These are phyloP conservation scores for Allygus modestus DNA, from an alignment of 2,888 invertebrate genomes.

Conservation along the genomic window DNA sequence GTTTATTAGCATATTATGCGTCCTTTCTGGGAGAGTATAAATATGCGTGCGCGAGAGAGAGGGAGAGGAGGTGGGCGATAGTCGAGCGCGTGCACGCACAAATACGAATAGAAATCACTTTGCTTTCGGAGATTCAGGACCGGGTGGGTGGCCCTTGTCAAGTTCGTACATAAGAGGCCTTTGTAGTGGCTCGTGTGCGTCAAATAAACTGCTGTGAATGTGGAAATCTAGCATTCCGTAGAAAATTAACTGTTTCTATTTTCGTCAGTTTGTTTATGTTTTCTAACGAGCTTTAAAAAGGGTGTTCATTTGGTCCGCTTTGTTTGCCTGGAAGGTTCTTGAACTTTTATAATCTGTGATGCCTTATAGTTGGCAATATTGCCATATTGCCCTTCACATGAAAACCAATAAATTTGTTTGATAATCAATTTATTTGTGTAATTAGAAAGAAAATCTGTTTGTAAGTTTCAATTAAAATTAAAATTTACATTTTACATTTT, in stretches of 20 bases:
- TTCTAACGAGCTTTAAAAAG: not conserved
- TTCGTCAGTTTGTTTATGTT: not conserved
- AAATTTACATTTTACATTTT: too few species aligned
- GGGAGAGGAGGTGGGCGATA: not conserved
- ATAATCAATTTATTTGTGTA: too few species aligned
- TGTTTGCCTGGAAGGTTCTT: too few species aligned
- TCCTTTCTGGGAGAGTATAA: not conserved
- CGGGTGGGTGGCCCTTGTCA: not conserved
- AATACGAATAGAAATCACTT: constrained; percentile 27
- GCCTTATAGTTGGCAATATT: too few species aligned
- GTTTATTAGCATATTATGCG: constrained; percentile 9
- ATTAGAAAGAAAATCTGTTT: too few species aligned
- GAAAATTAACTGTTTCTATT: constrained; percentile 19
- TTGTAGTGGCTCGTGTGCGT: not conserved
- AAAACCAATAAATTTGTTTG: too few species aligned
- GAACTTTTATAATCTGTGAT: too few species aligned
- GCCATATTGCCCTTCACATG: too few species aligned
- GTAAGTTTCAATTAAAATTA: too few species aligned
- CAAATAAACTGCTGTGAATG: not conserved
- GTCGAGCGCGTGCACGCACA: constrained; percentile 39
- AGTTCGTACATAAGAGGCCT: not conserved
- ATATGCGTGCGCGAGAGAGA: not conserved
- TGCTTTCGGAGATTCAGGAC: not conserved
- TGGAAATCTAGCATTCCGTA: not conserved
- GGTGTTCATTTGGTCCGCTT: too few species aligned